These are phyloP conservation scores for Kradibia gibbosae DNA, from an alignment of 1,140 invertebrate genomes.

Conservation along the genomic window DNA sequence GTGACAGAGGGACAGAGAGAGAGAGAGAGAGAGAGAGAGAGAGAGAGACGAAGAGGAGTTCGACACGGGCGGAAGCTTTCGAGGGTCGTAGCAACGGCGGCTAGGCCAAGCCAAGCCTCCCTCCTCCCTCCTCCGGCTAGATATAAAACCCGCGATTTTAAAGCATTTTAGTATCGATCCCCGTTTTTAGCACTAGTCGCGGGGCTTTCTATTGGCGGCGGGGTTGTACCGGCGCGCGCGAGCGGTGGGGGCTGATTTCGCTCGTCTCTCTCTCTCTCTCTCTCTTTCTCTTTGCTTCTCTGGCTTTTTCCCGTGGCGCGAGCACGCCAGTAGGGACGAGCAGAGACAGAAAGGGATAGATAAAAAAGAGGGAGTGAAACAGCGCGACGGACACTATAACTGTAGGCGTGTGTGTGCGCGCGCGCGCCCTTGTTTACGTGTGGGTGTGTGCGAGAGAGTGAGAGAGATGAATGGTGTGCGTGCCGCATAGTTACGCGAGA, in stretches of 20 bases:
- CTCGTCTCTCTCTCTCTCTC: conserved; percentile 50
- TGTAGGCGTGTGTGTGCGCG: background rate
- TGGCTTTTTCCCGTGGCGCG: conserved; percentile 35
- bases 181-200: conserved; percentile 72
- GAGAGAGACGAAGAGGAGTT: conserved; percentile 3
- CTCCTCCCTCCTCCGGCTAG: conserved; percentile 57
- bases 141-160: conserved; percentile 73
- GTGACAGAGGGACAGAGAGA: conserved; percentile 3
- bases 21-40: conserved; percentile 18
- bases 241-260: conserved; percentile 64
- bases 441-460: background rate
- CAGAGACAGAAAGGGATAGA: conserved; percentile 41
- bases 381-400: background rate
- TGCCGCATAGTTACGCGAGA: conserved; percentile 66
- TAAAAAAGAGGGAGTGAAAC: conserved; percentile 41
- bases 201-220: conserved; percentile 66
- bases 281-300: conserved; percentile 56
- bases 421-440: background rate
- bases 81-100: conserved; percentile 12
- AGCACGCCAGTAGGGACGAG: conserved; percentile 27
- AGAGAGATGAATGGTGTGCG: conserved; percentile 29
- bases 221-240: conserved; percentile 62
- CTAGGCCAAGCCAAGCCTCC: conserved; percentile 25
- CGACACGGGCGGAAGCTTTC: conserved; percentile 27
- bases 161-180: conserved; percentile 74